Evolutionary conservation across 92 coral and sea anemone genomes (phyloP).

Genomic region (Hydrozoanthus gracilis): DNA sequence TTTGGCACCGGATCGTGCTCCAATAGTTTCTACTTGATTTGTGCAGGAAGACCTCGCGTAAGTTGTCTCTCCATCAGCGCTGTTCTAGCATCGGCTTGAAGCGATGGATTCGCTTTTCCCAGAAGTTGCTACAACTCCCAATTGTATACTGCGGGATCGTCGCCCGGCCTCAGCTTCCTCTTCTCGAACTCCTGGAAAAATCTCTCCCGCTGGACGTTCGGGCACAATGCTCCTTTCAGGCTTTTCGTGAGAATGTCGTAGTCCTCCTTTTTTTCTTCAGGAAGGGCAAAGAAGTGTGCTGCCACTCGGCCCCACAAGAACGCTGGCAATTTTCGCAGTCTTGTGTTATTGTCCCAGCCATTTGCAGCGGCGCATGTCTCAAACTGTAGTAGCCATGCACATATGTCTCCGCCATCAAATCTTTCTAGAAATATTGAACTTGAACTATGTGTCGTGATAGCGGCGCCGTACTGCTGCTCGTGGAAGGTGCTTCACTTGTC

Average conservation of each 20-base stretch:
- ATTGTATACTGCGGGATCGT: conserved; percentile 29
- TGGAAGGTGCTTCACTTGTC: not conserved
- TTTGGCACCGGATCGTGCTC: conserved; percentile 47
- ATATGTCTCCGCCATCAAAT: conserved; percentile 36
- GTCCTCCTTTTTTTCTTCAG: not conserved
- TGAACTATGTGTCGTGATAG: not conserved
- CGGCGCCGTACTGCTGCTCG: conserved; percentile 10
- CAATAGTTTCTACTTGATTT: conserved; percentile 24
- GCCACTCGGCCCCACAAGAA: conserved; percentile 44
- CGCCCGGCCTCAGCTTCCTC: conserved; percentile 17
- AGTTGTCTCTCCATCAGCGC: conserved; percentile 47
- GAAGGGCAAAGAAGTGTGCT: conserved; percentile 20
- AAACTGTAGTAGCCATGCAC: conserved; percentile 31
- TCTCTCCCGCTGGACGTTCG: conserved; percentile 18
- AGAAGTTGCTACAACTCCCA: conserved; percentile 51
- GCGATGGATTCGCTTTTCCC: conserved; percentile 22
- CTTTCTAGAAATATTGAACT: conserved; percentile 8
- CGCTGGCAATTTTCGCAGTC: conserved; percentile 25
- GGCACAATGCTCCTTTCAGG: conserved; percentile 2
- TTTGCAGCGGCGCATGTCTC: conserved; percentile 40
- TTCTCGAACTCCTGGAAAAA: conserved; percentile 47
- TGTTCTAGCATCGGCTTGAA: not conserved
- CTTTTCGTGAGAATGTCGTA: not conserved
- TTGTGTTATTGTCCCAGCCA: conserved; percentile 17
- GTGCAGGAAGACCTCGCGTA: conserved; percentile 24